phyloP scores from a whole-genome alignment of 2,888 invertebrate genomes.

The Leptogaster cylindrica region DNA sequence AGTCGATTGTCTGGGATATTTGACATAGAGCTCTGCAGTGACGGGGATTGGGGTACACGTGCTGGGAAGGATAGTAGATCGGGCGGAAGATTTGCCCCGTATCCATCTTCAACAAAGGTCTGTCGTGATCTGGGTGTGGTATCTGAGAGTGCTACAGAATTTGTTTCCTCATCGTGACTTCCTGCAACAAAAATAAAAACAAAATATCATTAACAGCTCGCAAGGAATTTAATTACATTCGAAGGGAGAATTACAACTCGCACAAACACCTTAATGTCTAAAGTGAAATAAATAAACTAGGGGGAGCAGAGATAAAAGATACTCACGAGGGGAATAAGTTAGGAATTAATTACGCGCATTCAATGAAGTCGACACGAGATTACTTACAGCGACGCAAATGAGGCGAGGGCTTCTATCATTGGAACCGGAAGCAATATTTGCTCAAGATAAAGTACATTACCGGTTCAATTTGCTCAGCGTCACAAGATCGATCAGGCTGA shows the following conservation, averaged over 20 bases:
- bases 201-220: neutral
- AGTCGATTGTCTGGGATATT: conserved; percentile 70
- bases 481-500: neutral
- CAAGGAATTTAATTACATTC: neutral
- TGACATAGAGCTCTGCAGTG: conserved; percentile 81
- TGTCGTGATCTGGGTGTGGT: conserved; percentile 64
- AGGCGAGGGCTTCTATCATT: neutral
- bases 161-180: conserved; percentile 73
- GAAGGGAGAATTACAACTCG: neutral
- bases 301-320: too few relatives aligned
- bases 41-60: conserved; percentile 73
- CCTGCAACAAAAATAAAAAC: conserved; percentile 57
- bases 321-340: too few relatives aligned
- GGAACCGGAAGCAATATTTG: neutral
- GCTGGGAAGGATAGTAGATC: conserved; percentile 82
- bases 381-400: neutral
- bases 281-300: neutral
- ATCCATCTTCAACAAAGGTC: conserved; percentile 61
- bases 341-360: conserved; percentile 1
- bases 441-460: conserved; percentile 1
- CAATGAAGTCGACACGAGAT: neutral
- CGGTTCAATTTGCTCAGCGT: neutral
- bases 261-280: neutral
- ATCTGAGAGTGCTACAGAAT: conserved; percentile 71
- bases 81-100: conserved; percentile 75